phyloP scores from a whole-genome alignment of 2,797 vertebrate genomes.

The Sphenopsis melanotis region DNA sequence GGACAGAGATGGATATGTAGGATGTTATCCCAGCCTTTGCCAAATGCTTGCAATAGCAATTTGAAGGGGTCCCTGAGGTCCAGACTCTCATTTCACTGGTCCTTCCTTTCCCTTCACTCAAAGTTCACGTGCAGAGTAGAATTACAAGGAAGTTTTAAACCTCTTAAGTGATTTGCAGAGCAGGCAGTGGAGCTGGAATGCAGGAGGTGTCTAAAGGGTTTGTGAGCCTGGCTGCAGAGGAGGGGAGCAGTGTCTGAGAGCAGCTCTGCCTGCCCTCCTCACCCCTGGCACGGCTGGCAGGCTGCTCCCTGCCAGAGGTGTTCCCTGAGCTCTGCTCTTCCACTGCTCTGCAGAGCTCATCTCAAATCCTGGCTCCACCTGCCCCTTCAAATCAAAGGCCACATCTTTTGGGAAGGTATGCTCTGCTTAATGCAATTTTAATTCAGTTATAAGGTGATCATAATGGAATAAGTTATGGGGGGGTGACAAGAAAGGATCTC shows the following conservation, averaged over 20 bases:
- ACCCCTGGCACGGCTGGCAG: background rate
- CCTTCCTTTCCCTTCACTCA: slow-evolving; percentile 24
- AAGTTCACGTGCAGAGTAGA: slow-evolving; percentile 57
- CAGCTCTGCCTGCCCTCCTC: background rate
- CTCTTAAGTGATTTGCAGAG: slow-evolving; percentile 50
- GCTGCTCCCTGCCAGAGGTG: background rate
- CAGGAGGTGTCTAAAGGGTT: background rate
- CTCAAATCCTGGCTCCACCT: background rate
- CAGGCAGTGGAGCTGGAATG: slow-evolving; percentile 1
- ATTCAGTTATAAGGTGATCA: background rate
- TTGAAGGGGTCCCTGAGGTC: slow-evolving; percentile 35
- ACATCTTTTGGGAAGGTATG: background rate
- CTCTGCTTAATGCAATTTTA: background rate
- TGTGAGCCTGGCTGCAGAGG: background rate
- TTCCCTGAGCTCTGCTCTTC: background rate
- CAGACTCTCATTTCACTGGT: slow-evolving; percentile 30
- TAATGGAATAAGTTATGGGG: background rate
- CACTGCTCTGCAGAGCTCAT: background rate
- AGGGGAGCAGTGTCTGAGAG: background rate
- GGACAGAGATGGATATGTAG: slow-evolving; percentile 43
- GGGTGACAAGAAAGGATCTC: background rate
- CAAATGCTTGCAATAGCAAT: slow-evolving; percentile 62
- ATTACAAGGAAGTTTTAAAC: slow-evolving; percentile 59
- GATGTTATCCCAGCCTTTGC: slow-evolving; percentile 54
- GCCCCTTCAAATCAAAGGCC: background rate